Base-by-base conservation (phyloP, 2,888 invertebrate genomes). In the Limenitis camilla region DNA sequence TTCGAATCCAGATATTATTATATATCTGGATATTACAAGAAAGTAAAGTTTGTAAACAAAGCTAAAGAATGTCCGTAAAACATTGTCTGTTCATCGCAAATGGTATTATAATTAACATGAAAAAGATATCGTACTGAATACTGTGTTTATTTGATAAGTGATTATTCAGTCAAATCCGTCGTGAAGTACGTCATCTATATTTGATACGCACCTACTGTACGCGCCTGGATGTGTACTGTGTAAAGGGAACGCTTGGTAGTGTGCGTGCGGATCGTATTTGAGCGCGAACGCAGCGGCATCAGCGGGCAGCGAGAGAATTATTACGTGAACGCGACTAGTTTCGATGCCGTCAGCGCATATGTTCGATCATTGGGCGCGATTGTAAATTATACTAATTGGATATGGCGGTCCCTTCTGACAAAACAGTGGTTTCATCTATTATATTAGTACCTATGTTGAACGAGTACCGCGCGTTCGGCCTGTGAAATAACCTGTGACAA, bases 311-410 rank as follows among this genome's bases (percentile, higher is more conserved):
- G 74, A 76, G 78, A 76, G 78, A 80, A 82, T 80, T 80, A 76
- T 76, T 80, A 71, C 78, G 82, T 81, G 85, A 84, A 81, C 83
- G 81, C 81, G 75, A 71, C 79, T 78, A 76, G 80, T 78, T 81
- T 76, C 78, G 73, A 81, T 79, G 76, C 79, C 78, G 83, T 80
- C 81, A 81, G 81, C 79, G 78, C 79, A 79, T 64, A 58, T 74
- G 66, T 79, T 76, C 75, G 75, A 76, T 77, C 74, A 74, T 74
- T 75, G 74, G 78, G 78, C 77, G 78, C 71, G 71, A 72, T 81
- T 81, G 78, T 85, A 81, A 85, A 86, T 84, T 84, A 78, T 81
- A 76, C 83, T 86, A 86, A 85, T 86, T 84, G 80, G 78, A 74
- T 66, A 81, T 82, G 81, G 80, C 83, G 82, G 81, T 74, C 78